These are phyloP conservation scores for Catalaphyllia jardinei DNA, from an alignment of 64 coral and sea anemone species.

Conservation along the genomic window DNA sequence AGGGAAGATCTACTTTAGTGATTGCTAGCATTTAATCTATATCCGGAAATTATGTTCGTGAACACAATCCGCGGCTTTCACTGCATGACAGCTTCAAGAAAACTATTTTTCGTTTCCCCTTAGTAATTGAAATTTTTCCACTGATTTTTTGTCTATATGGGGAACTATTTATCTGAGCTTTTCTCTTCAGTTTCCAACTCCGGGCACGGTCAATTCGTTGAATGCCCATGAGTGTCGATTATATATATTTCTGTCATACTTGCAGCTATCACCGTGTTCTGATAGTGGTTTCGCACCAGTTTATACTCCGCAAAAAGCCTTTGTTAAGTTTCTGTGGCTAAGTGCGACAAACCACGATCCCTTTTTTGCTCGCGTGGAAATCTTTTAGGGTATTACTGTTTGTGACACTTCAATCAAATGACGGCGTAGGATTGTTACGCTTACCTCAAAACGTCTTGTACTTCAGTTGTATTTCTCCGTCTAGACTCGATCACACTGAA, in stretches of 20 bases:
- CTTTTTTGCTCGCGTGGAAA: background rate
- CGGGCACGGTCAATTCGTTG: background rate
- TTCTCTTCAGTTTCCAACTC: background rate
- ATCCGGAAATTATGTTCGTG: conserved; percentile 13
- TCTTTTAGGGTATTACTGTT: background rate
- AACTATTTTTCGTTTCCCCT: background rate
- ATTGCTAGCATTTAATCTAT: conserved; percentile 3
- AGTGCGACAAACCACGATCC: background rate
- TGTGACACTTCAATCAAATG: background rate
- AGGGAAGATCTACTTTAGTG: background rate
- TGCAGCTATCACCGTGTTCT: background rate
- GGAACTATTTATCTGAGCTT: background rate
- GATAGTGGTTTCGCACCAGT: background rate
- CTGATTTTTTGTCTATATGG: background rate
- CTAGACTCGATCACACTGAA: background rate
- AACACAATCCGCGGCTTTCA: conserved; percentile 2
- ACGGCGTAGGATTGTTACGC: background rate
- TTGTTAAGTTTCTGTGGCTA: background rate
- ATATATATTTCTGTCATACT: background rate
- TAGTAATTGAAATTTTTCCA: background rate
- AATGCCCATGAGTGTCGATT: background rate
- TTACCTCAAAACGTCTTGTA: background rate
- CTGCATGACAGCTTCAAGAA: background rate
- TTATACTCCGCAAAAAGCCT: background rate
- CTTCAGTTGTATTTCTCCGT: background rate